Conservation (phyloP, 2,113 vertebrate genomes). For the Antidorcas marsupialis region DNA sequence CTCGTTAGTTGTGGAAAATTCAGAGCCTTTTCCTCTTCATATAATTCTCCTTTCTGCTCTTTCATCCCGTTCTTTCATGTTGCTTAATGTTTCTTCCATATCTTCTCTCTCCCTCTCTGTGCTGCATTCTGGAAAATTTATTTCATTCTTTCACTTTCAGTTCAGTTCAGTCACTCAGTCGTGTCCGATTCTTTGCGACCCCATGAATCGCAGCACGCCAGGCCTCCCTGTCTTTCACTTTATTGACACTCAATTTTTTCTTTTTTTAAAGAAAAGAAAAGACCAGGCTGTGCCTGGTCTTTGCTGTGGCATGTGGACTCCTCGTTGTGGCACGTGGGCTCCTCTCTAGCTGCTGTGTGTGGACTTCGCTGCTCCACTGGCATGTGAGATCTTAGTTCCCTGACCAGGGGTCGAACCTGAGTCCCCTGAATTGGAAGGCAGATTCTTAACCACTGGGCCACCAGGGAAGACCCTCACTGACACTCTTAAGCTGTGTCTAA, state of each 20-base stretch:
- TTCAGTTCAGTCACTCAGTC: too few relatives aligned
- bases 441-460: neutral
- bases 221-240: neutral
- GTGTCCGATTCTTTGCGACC: too few relatives aligned
- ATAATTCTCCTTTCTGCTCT: neutral
- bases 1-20: conserved; percentile 9
- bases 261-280: neutral
- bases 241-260: neutral
- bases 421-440: neutral
- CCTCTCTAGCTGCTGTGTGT: neutral
- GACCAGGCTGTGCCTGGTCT: neutral
- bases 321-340: rapidly evolving
- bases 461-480: neutral
- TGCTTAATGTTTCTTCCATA: conserved; percentile 8
- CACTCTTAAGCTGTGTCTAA: neutral
- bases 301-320: neutral
- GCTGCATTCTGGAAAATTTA: neutral
- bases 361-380: neutral
- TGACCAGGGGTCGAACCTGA: neutral
- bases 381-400: neutral
- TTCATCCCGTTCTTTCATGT: conserved; percentile 6
- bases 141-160: neutral
- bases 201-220: too few relatives aligned
- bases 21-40: neutral
- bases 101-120: conserved; percentile 5